Evolutionary conservation across 2,888 invertebrate species (phyloP).

Genomic region (Acronicta alni): DNA sequence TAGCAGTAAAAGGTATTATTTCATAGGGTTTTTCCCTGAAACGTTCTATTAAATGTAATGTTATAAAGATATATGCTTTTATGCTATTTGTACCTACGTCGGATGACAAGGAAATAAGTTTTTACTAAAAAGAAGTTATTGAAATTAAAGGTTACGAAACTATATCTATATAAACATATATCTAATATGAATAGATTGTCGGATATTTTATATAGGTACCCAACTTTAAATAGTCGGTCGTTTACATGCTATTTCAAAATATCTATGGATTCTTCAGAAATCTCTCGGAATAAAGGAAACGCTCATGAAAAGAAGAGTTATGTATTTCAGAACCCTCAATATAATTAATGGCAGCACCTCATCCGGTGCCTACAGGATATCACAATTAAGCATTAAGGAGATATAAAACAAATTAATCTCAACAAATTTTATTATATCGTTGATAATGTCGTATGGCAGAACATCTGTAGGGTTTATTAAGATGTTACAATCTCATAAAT

Average conservation of each 20-base stretch:
- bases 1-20: conserved; percentile 65
- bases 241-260: conserved; percentile 14
- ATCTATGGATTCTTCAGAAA: conserved; percentile 10
- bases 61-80: conserved; percentile 51
- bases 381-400: conserved; percentile 12
- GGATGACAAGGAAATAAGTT: conserved; percentile 38
- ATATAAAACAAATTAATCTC: conserved; percentile 19
- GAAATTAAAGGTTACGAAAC: too few relatives aligned
- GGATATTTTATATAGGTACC: too few relatives aligned
- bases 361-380: conserved; percentile 39
- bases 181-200: too few relatives aligned
- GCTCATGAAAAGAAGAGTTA: neutral
- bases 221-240: too few relatives aligned
- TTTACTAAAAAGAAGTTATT: conserved; percentile 44
- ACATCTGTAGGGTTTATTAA: conserved; percentile 45
- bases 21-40: conserved; percentile 63
- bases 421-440: conserved; percentile 11
- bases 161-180: conserved; percentile 1
- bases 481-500: conserved; percentile 58
- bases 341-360: conserved; percentile 17
- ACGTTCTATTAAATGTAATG: conserved; percentile 38
- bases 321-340: conserved; percentile 21
- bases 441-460: conserved; percentile 19
- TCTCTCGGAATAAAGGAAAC: conserved; percentile 17
- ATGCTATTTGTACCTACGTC: conserved; percentile 43